Conservation (phyloP, 2,888 invertebrate genomes). For the Ochlodes sylvanus region DNA sequence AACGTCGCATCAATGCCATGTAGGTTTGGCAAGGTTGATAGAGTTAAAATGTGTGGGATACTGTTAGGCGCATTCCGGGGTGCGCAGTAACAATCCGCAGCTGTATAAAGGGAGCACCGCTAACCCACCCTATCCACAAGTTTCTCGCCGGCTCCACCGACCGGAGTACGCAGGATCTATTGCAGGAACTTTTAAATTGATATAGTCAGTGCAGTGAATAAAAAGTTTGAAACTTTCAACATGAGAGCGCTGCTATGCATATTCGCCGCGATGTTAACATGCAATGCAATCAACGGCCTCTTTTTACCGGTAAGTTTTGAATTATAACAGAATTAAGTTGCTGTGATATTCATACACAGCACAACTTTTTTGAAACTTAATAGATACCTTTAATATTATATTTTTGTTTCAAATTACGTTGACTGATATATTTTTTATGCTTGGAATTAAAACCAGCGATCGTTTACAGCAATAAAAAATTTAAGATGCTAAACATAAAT, state of each 20-base stretch:
- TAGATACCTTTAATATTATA: no score
- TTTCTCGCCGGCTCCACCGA: slow-evolving; percentile 61
- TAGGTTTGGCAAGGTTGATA: slow-evolving; percentile 21
- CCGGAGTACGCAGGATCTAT: slow-evolving; percentile 47
- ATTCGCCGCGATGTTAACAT: slow-evolving; percentile 60
- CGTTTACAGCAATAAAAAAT: no score
- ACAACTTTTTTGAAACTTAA: no score
- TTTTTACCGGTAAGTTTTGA: slow-evolving; percentile 70
- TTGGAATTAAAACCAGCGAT: no score
- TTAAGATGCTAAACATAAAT: no score
- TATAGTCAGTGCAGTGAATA: slow-evolving; percentile 58
- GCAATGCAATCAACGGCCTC: slow-evolving; percentile 63
- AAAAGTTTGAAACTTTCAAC: slow-evolving; percentile 53
- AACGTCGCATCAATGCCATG: not conserved
- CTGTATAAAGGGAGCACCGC: slow-evolving; percentile 73
- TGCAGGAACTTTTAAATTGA: slow-evolving; percentile 56
- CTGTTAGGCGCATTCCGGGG: slow-evolving; percentile 65
- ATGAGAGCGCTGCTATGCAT: slow-evolving; percentile 70
- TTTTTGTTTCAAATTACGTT: no score
- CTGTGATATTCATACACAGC: no score
- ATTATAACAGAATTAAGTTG: not conserved
- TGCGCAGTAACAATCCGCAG: slow-evolving; percentile 72
- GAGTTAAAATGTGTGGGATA: slow-evolving; percentile 33
- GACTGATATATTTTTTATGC: no score
- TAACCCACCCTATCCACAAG: slow-evolving; percentile 74